A percentile compares a stretch with the other conserved stretches of the same genome.
Conservation (phyloP, 1,140 invertebrate species). For the Marisa cornuarietis region DNA sequence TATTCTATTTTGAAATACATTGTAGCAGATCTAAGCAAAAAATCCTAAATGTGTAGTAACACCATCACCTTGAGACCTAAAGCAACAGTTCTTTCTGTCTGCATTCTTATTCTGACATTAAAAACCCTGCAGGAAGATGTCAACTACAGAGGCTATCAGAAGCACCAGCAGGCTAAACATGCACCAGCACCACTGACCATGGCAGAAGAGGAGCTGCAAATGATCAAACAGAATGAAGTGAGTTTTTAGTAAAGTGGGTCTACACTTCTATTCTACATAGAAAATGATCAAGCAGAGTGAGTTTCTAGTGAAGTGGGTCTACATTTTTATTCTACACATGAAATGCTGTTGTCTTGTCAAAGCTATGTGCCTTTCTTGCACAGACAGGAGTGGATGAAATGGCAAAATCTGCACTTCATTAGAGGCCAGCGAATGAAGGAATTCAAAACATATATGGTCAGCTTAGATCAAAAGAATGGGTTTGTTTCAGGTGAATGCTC, state of each 20-base stretch:
- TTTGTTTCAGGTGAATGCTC: conserved; percentile 71
- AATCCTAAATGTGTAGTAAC: too few species aligned
- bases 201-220: conserved; percentile 87
- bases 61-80: too few species aligned
- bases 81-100: too few species aligned
- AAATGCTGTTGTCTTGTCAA: conserved; percentile 66
- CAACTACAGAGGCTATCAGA: conserved; percentile 81
- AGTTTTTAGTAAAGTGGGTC: neutral
- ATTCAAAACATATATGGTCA: too few species aligned
- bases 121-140: conserved; percentile 76
- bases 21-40: too few species aligned
- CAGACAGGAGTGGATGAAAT: too few species aligned
- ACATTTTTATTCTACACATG: neutral
- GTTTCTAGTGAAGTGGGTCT: neutral
- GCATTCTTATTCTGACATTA: too few species aligned
- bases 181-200: conserved; percentile 89
- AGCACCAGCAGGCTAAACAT: conserved; percentile 78
- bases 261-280: neutral
- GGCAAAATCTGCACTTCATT: too few species aligned
- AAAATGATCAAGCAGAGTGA: conserved; percentile 77
- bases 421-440: too few species aligned
- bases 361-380: too few species aligned
- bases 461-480: too few species aligned
- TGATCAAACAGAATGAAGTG: conserved; percentile 79
- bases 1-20: too few species aligned